These are phyloP conservation scores for Glareola pratincola DNA, from an alignment of 2,113 vertebrate species.

Conservation along the genomic window DNA sequence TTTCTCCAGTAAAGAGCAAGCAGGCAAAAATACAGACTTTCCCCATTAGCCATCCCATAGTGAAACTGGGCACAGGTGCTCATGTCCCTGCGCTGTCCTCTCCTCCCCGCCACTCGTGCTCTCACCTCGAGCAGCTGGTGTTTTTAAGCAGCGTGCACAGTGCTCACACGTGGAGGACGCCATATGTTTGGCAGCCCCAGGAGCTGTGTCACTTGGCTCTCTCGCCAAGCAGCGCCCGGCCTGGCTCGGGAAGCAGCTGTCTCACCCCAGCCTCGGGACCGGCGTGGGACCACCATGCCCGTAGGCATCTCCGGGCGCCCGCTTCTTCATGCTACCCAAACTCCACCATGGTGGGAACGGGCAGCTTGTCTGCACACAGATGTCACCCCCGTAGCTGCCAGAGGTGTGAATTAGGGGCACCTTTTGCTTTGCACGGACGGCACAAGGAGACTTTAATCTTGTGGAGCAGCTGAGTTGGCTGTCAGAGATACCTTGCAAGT, in stretches of 20 bases:
- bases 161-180: background rate
- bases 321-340: accelerated
- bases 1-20: background rate
- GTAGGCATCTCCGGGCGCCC: accelerated
- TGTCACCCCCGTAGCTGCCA: accelerated
- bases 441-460: accelerated
- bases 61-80: background rate
- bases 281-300: accelerated
- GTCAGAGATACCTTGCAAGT: background rate
- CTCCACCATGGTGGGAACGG: background rate
- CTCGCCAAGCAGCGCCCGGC: accelerated
- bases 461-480: background rate
- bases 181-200: background rate
- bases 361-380: background rate
- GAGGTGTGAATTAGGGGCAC: background rate
- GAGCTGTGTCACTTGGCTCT: background rate
- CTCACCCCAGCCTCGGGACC: background rate
- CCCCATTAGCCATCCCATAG: background rate
- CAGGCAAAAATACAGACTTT: background rate
- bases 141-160: background rate
- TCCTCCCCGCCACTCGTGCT: background rate
- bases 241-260: background rate
- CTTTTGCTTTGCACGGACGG: background rate
- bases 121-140: background rate
- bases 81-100: background rate